Base-by-base conservation (phyloP, 2,888 invertebrate species). In the Aleiodes testaceus region DNA sequence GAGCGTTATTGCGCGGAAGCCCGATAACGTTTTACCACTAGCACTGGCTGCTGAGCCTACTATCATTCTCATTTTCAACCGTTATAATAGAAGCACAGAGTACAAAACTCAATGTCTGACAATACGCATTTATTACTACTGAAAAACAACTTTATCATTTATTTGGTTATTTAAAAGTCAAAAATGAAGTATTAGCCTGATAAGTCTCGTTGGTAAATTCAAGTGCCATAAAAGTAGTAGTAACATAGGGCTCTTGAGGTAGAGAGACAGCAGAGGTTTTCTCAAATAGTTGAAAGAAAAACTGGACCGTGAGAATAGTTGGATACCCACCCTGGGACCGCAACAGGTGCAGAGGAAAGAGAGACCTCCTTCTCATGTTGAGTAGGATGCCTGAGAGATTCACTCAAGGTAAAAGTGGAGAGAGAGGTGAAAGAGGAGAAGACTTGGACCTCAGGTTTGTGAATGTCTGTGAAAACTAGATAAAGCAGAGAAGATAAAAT, bases 1-100 rank as follows among this genome's bases (percentile, higher is more conserved):
- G 70, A 74, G 73, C 69, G 78, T 79, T 79, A 79, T 79, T 78
- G 78, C 78, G 75, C 75, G 79, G 79, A 79, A 79, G 77, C 69
- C 74, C 72, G 79, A 79, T 79, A 79, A 77, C 78, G 72, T 65
- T 64, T 72, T 59, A 59, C 70, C 72, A 67, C 65, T 53, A 6
- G 44, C 30, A 30, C 30, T 52, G 12, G n/a, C 20, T 44, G 50
- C n/a, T 47, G 45, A 49, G 53, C 67, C 52, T 50, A 18, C 67
- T 65, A 52, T 68, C 55, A 63, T 45, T 63, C 45, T 63, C 63
- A 22, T 63, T 47, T 47, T 22, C 47, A 9, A 63, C 45, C 26
- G n/a, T 9, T 7, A 45, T 36, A 45, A 45, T n/a, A 20, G 45
- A 63, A 45, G n/a, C 44, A 63, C 5, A 44, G n/a, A 63, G 45